A percentile compares a stretch with the other conserved stretches of the same genome.
phyloP scores from a whole-genome alignment of 2,888 invertebrate species.

The Calameuta pallipes region DNA sequence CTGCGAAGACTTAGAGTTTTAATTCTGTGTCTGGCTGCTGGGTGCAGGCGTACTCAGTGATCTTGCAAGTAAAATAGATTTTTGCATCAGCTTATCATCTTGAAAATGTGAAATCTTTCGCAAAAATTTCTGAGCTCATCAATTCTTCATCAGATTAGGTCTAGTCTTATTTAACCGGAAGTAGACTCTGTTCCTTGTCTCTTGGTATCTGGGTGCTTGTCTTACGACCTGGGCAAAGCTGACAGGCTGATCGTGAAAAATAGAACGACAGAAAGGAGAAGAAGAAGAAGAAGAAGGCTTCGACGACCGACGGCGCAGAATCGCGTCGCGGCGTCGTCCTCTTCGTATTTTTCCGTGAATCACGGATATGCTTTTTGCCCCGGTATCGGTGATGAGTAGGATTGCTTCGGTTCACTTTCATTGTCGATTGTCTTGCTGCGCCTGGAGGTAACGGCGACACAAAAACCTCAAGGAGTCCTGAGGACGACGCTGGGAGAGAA shows the following conservation, averaged over 20 bases:
- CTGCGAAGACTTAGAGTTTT: not conserved
- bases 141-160: not conserved
- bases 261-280: not conserved
- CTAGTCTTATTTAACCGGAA: not conserved
- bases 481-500: not conserved
- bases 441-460: not conserved
- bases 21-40: not conserved
- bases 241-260: not conserved
- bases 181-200: not conserved
- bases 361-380: constrained; percentile 15
- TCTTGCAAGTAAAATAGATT: too few species aligned
- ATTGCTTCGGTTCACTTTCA: constrained; percentile 10
- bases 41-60: too few species aligned
- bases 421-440: constrained; percentile 13
- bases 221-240: not conserved
- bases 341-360: constrained; percentile 9
- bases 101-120: not conserved
- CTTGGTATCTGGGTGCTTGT: not conserved
- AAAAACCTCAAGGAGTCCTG: not conserved
- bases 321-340: not conserved
- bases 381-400: constrained; percentile 2
- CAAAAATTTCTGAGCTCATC: not conserved
- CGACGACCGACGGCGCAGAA: not conserved
- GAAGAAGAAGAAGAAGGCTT: not conserved
- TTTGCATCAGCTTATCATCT: not conserved